Percentiles rank a stretch among this genome's conserved stretches.
Conservation (phyloP, 2,113 vertebrate genomes). For the Rattus norvegicus region GRCr8 NC_086029.1:43527001-43527500, state of each 20-base stretch:
- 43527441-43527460: fast-evolving
- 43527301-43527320: slow-evolving; percentile 93
- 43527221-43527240: slow-evolving; percentile 96
- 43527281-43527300: slow-evolving; percentile 89
- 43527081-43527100: not conserved
- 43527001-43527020: not conserved
- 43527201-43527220: slow-evolving; percentile 95
- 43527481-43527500: not conserved
- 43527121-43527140: not conserved
- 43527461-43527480: not conserved
- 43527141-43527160: not conserved
- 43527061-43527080: not conserved
- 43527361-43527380: fast-evolving
- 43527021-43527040: not conserved
- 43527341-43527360: fast-evolving
- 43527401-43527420: not conserved
- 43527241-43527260: slow-evolving; percentile 94
- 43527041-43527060: not conserved
- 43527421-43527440: fast-evolving
- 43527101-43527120: not conserved
- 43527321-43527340: not conserved
- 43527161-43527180: not conserved
- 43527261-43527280: slow-evolving; percentile 93
- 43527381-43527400: fast-evolving
- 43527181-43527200: fast-evolving